phyloP scores from a whole-genome alignment of 2,888 invertebrate species.

The Junonia oenone region DNA sequence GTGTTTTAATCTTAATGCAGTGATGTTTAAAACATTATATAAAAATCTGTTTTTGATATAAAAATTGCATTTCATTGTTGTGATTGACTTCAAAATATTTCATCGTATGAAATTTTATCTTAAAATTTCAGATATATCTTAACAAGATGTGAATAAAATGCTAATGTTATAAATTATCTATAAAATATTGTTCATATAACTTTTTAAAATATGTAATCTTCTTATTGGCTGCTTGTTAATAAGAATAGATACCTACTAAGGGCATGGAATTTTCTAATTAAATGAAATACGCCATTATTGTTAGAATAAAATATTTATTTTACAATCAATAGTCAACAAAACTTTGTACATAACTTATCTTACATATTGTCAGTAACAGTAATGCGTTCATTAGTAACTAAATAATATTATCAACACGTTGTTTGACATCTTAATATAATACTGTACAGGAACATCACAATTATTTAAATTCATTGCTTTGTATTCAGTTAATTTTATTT shows the following conservation, averaged over 20 bases:
- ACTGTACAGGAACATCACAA: conserved; percentile 68
- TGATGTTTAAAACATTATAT: not conserved
- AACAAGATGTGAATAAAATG: too few relatives aligned
- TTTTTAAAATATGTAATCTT: not conserved
- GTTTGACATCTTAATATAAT: conserved; percentile 44
- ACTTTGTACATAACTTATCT: conserved; percentile 53
- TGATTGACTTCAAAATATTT: not conserved
- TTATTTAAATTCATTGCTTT: conserved; percentile 23
- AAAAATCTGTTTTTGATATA: not conserved
- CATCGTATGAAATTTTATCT: too few relatives aligned
- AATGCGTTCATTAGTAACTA: conserved; percentile 10
- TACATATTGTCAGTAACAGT: conserved; percentile 34
- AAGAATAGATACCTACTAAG: too few relatives aligned
- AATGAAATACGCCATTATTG: conserved; percentile 7
- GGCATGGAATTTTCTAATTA: too few relatives aligned
- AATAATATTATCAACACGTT: conserved; percentile 27
- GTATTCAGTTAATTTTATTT: too few relatives aligned
- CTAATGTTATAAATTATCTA: too few relatives aligned
- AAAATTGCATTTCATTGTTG: too few relatives aligned
- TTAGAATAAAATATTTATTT: conserved; percentile 31
- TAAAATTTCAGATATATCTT: too few relatives aligned
- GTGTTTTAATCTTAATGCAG: not conserved
- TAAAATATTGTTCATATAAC: not conserved
- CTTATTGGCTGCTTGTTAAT: not conserved
- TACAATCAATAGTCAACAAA: conserved; percentile 42